Evolutionary conservation across 1,140 invertebrate species (phyloP), one percentile per base, ranked within the genome.

Genomic region (Brachionus plicatilis): DNA sequence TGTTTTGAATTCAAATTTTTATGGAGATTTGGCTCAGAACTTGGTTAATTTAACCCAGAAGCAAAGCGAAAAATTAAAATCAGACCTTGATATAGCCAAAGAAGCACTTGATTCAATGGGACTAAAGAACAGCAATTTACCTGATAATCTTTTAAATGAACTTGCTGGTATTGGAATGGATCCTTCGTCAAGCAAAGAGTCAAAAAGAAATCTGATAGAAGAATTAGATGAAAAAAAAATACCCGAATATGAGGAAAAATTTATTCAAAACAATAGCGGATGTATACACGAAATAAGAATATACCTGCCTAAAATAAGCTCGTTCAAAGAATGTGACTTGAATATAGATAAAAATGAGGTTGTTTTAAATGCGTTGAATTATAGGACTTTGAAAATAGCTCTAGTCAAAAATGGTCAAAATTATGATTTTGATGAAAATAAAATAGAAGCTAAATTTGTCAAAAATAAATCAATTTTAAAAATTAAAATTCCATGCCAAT

Each of bases 401-500:
- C 45, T 82, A 7, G 20, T 65, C 17, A 65, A 65, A 20, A 12
- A 24, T 14, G 29, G 24, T 29, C 17, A 53, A 9, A 80, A 20
- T 12, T 80, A 80, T 27, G 8, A 4, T 17, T 82, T 82, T 20
- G 53, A 82, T 8, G 20, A 17, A 14, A 29, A 82, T 9, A 82
- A 82, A 65, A 37, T 65, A 82, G 65, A 82, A 65, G 79, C 79
- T 17, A 82, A 82, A 47, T 82, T 65, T 65, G 53, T 82, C 12
- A 60, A 68, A 45, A 82, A 82, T 24, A 82, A 47, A 14, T 82
- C 53, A 56, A 11, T 33, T 37, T 68, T 82, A 65, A 82, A 82
- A 82, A 47, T 82, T 14, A 50, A 47, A 27, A 50, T 76, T n/a
- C 72, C 45, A 17, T 37, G 33, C 6, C 6, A 37, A 6, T 6